A percentile compares a stretch with the other conserved stretches of the same genome.
These are phyloP conservation scores for Polyploca ridens DNA, from an alignment of 2,888 invertebrate species.

Conservation along the genomic window DNA sequence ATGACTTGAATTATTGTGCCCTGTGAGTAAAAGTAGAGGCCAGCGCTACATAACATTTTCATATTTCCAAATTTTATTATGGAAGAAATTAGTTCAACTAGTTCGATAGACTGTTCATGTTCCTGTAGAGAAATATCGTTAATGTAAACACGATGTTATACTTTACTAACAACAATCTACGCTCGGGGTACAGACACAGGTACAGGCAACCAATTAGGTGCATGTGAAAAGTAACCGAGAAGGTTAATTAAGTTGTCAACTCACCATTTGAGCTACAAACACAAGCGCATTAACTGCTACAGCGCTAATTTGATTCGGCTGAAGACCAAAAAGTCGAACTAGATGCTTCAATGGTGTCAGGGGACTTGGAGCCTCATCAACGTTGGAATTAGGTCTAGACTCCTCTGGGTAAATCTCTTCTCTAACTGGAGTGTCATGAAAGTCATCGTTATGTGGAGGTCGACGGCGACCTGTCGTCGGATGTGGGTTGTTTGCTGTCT, in stretches of 20 bases:
- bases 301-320: constrained; percentile 90
- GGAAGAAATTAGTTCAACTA: too few relatives aligned
- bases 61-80: too few relatives aligned
- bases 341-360: constrained; percentile 74
- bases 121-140: too few relatives aligned
- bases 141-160: too few relatives aligned
- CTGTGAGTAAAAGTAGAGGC: too few relatives aligned
- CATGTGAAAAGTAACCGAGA: too few relatives aligned
- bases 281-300: constrained; percentile 93
- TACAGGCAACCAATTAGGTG: neutral
- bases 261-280: constrained; percentile 93
- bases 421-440: constrained; percentile 36
- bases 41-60: too few relatives aligned
- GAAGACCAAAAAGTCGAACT: constrained; percentile 89
- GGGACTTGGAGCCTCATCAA: constrained; percentile 83
- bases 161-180: too few relatives aligned
- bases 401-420: constrained; percentile 48
- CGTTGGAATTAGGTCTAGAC: constrained; percentile 48
- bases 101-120: too few relatives aligned
- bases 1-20: too few relatives aligned
- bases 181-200: neutral
- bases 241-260: constrained; percentile 34
- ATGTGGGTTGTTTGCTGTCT: constrained; percentile 50
- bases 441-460: constrained; percentile 38
- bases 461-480: constrained; percentile 36